Percentiles rank a stretch among this genome's conserved stretches.
phyloP scores from a whole-genome alignment of 2,113 vertebrate genomes.

The Sander vitreus region DNA sequence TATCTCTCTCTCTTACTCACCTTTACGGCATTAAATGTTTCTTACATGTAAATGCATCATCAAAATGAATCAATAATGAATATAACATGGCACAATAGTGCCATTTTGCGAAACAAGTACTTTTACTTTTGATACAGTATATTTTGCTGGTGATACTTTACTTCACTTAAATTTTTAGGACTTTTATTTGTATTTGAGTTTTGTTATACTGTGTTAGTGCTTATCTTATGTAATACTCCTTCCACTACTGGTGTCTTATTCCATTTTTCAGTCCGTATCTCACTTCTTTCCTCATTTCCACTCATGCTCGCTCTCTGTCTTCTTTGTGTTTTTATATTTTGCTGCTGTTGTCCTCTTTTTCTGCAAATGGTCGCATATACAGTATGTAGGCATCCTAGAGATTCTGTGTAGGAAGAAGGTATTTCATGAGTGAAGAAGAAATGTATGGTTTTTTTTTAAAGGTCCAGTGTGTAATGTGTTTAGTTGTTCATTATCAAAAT shows the following conservation, averaged over 20 bases:
- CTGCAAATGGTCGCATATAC: slow-evolving; percentile 29
- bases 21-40: neutral
- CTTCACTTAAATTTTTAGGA: neutral
- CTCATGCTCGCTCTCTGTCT: slow-evolving; percentile 23
- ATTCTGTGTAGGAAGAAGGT: slow-evolving; percentile 39
- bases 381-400: slow-evolving; percentile 24
- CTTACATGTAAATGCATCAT: neutral
- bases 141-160: neutral
- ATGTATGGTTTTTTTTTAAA: neutral
- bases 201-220: neutral
- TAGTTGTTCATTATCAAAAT: too few relatives aligned
- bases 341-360: slow-evolving; percentile 13
- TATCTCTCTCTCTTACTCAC: too few relatives aligned
- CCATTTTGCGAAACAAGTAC: neutral
- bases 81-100: neutral
- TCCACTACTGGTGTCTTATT: neutral
- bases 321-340: slow-evolving; percentile 36
- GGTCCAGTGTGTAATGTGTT: too few relatives aligned
- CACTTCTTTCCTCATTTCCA: slow-evolving; percentile 1
- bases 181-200: neutral
- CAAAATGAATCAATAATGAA: neutral
- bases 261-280: neutral
- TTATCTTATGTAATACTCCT: neutral
- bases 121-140: neutral
- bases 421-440: slow-evolving; percentile 51